These are phyloP conservation scores for Austrolebias charrua DNA, from an alignment of 2,797 vertebrate genomes.

Conservation along the genomic window DNA sequence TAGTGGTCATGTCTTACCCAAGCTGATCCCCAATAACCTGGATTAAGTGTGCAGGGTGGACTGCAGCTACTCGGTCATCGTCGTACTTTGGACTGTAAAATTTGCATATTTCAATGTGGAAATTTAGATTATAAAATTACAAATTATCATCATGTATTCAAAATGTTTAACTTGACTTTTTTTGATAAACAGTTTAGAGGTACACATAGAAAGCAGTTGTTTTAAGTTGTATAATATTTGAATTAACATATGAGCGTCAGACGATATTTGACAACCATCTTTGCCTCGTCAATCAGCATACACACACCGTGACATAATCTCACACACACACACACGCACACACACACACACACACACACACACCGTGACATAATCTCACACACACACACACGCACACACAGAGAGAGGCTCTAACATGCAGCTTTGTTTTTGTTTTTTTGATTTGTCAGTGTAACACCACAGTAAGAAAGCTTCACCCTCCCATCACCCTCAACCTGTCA, in stretches of 20 bases:
- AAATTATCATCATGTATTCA: conserved; percentile 60
- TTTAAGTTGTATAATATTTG: conserved; percentile 52
- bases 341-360: conserved; percentile 24
- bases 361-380: too few relatives aligned
- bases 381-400: too few relatives aligned
- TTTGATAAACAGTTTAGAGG: conserved; percentile 66
- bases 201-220: conserved; percentile 61
- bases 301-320: background rate
- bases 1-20: conserved; percentile 59
- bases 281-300: conserved; percentile 14
- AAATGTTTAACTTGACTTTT: conserved; percentile 57
- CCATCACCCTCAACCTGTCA: conserved; percentile 59
- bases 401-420: conserved; percentile 60
- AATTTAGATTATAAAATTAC: conserved; percentile 63
- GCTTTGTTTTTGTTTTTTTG: too few relatives aligned
- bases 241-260: conserved; percentile 47
- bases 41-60: conserved; percentile 37
- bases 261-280: background rate
- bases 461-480: conserved; percentile 59
- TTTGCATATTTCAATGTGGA: conserved; percentile 69
- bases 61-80: conserved; percentile 57
- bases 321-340: conserved; percentile 10
- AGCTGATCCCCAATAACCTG: conserved; percentile 62
- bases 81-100: conserved; percentile 53
- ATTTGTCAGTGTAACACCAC: conserved; percentile 31